Conservation (phyloP, 2,888 invertebrate species). For the Hydriomena furcata region DNA sequence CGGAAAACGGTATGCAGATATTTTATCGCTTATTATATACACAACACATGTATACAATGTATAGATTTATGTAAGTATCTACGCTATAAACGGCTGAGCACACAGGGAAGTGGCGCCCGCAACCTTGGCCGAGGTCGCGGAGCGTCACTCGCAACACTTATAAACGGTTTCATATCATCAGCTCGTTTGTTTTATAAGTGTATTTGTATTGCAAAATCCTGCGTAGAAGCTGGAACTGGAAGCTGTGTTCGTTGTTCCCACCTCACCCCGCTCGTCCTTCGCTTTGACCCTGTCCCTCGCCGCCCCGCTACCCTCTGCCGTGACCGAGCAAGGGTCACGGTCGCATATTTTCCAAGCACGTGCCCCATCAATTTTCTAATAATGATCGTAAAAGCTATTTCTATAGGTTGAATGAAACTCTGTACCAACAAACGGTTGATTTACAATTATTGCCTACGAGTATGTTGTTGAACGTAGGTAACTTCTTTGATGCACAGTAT, state of each 20-base stretch:
- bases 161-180: conserved; percentile 73
- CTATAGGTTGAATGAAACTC: conserved; percentile 22
- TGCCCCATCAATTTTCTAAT: conserved; percentile 49
- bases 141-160: conserved; percentile 75
- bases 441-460: background rate
- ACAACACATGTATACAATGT: conserved; percentile 34
- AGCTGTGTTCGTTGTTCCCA: conserved; percentile 32
- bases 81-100: conserved; percentile 68
- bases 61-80: conserved; percentile 54
- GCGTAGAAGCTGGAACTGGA: conserved; percentile 35
- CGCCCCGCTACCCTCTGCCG: conserved; percentile 45
- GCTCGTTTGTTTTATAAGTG: conserved; percentile 49
- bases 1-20: conserved; percentile 49
- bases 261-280: conserved; percentile 47
- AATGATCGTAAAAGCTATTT: conserved; percentile 35
- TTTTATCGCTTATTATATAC: conserved; percentile 44
- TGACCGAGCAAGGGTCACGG: conserved; percentile 78
- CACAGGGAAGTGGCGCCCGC: conserved; percentile 75
- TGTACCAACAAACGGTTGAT: background rate
- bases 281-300: conserved; percentile 49
- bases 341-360: conserved; percentile 66
- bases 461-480: background rate
- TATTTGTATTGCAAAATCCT: conserved; percentile 42
- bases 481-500: background rate
- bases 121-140: conserved; percentile 79